Percentiles rank a stretch among this genome's conserved stretches.
phyloP scores from a whole-genome alignment of 1,140 invertebrate genomes.

The Lasaia peninsularis region DNA sequence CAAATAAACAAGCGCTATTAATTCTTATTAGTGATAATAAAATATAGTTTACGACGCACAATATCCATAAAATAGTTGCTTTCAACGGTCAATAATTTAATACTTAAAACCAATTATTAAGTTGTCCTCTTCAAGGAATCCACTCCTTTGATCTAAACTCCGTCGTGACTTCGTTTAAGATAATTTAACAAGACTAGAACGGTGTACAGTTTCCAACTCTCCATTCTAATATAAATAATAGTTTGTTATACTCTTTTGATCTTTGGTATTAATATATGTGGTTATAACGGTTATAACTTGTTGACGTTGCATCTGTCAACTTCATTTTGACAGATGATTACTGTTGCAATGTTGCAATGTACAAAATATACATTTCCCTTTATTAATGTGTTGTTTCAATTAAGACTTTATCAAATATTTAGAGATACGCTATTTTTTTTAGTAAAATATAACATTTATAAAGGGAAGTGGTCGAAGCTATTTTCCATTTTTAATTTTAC shows the following conservation, averaged over 20 bases:
- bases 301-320: neutral
- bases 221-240: conserved; percentile 6
- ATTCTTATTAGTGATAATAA: conserved; percentile 3
- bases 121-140: conserved; percentile 11
- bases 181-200: conserved; percentile 12
- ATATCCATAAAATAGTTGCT: conserved; percentile 3
- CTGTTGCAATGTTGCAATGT: neutral
- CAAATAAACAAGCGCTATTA: neutral
- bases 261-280: neutral
- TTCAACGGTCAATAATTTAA: conserved; percentile 13
- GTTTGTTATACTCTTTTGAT: conserved; percentile 10
- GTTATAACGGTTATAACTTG: neutral
- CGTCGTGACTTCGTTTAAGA: conserved; percentile 3
- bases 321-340: conserved; percentile 8
- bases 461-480: too few species aligned
- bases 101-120: conserved; percentile 9
- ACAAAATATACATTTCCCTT: neutral
- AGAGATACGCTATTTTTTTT: too few species aligned
- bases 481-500: too few species aligned
- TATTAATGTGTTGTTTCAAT: neutral
- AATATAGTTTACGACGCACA: conserved; percentile 1
- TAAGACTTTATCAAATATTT: neutral
- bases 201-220: conserved; percentile 6
- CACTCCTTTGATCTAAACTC: conserved; percentile 8
- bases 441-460: too few species aligned